Base-by-base conservation (phyloP, 2,888 invertebrate genomes). In the Andrena bucephala region DNA sequence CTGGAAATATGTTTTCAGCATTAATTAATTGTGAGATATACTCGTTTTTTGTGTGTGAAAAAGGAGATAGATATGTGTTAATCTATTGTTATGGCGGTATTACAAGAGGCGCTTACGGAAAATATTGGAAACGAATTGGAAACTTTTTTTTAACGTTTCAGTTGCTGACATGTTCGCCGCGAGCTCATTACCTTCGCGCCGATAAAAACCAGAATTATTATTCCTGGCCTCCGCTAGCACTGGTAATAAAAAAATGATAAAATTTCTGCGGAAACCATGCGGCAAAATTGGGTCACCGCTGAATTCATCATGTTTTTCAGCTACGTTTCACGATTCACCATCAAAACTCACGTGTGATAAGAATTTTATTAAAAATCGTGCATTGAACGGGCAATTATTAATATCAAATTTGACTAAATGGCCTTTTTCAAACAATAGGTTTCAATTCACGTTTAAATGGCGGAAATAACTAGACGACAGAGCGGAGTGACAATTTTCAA, bases 251-350 rank as follows among this genome's bases (percentile, higher is more conserved):
- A 66, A 66, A 31, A 31, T 50, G 50, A 42, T 68, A 57, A 59
- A 36, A 59, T 36, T 69, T 59, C 31, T 27, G 13, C 57, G 29
- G 42, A 69, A 69, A 69, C 31, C 57, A 36, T n/a, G n/a, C 68
- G 33, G 68, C 16, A 31, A 57, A 69, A 69, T 42, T 24, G 29
- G 57, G 69, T 59, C 69, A 42, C 57, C 57, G 36, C n/a, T 42
- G 27, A 42, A 27, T 67, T 52, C 13, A 59, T 57, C 13, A 16
- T n/a, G 10, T 69, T n/a, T 36, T 42, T 29, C 36, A 59, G 8
- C 31, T 60, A 3, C 8, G 29, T 31, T 60, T 27, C 42, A 42
- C 31, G 68, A 54, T 54, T 24, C 52, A 13, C 13, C 54, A 4
- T 24, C 24, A 31, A 68, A 68, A 20, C 4, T 42, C 13, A 16